Base-by-base conservation (phyloP, 2,113 vertebrate genomes). In the Xerus inauris region DNA sequence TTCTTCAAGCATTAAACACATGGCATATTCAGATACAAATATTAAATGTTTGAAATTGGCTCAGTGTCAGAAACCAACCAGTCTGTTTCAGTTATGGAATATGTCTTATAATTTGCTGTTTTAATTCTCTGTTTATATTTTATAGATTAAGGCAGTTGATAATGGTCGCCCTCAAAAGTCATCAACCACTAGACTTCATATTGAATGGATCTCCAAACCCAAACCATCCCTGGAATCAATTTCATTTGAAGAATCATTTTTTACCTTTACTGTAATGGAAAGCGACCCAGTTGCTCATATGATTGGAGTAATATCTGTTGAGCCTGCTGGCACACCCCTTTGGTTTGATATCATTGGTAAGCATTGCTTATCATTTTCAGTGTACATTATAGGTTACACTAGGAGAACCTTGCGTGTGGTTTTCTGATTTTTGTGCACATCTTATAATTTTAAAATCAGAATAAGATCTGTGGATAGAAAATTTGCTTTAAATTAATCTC, bases 261-360 rank as follows among this genome's bases (percentile, higher is more conserved):
- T 99, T 95, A 98, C 98, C 93, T 99, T 99, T 75, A 99, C 99
- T 1, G 99, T 99, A 38, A 99, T 99, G 99, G 99, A 99, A 95
- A 99, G 99, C n/a, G 99, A 99, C 97, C 99, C 99, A 0, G 99
- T 99, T 79, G 99, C 99, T 75, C 99, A 99, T 98, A 99, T 99
- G 99, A 99, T 99, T 84, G 99, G 99, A 2, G 99, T 99, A 5
- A 98, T 99, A 89, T 98, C 99, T 97, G 99, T 99, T 11, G 99
- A 99, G 84, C 99, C 99, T 54, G 98, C 98, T 35, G 98, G 99
- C 96, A 98, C 98, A 45, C 98, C 99, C 0, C 98, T 99, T 72
- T 99, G 99, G 99, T 99, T 99, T 98, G 99, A 99, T 98, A 99
- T 99, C 98, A 99, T 98, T 93, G 99, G 99, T 99, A 99, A 97